Conservation (phyloP, 2,888 invertebrate genomes). For the Drosophila putrida region DNA sequence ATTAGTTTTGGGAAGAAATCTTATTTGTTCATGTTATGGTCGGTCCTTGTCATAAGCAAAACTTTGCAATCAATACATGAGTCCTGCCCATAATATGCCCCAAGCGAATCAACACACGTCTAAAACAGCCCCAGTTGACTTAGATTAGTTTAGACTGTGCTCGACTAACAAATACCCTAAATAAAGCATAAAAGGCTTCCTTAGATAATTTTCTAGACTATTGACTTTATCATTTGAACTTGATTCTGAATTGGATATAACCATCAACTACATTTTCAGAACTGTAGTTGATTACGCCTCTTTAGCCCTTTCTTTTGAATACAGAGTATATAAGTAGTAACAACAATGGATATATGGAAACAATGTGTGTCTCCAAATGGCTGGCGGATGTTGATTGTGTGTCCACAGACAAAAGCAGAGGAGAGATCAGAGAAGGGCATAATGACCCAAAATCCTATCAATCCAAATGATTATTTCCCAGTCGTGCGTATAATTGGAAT, state of each 20-base stretch:
- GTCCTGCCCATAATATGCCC: constrained; percentile 56
- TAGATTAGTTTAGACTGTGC: not conserved
- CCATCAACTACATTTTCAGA: no score
- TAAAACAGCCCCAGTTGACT: constrained; percentile 11
- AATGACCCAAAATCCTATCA: constrained; percentile 80
- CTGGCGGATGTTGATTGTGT: constrained; percentile 55
- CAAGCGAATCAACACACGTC: constrained; percentile 38
- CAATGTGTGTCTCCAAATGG: constrained; percentile 43
- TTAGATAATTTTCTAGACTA: not conserved
- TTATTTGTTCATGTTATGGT: constrained; percentile 58
- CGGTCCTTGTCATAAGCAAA: constrained; percentile 54
- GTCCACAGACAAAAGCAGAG: constrained; percentile 22
- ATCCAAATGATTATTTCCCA: constrained; percentile 79
- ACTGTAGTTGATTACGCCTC: not conserved
- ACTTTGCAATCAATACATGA: constrained; percentile 60
- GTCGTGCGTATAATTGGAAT: constrained; percentile 84
- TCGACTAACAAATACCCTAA: constrained; percentile 13
- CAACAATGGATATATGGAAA: constrained; percentile 24
- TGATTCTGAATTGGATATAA: no score
- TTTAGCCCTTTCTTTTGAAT: not conserved
- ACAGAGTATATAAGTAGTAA: constrained; percentile 32
- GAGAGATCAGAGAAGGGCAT: constrained; percentile 38
- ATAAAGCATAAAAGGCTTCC: no score
- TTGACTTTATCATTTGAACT: no score
- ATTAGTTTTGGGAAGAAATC: constrained; percentile 75